phyloP scores from a whole-genome alignment of 2,113 vertebrate genomes.

The Sceloporus tristichus region DNA sequence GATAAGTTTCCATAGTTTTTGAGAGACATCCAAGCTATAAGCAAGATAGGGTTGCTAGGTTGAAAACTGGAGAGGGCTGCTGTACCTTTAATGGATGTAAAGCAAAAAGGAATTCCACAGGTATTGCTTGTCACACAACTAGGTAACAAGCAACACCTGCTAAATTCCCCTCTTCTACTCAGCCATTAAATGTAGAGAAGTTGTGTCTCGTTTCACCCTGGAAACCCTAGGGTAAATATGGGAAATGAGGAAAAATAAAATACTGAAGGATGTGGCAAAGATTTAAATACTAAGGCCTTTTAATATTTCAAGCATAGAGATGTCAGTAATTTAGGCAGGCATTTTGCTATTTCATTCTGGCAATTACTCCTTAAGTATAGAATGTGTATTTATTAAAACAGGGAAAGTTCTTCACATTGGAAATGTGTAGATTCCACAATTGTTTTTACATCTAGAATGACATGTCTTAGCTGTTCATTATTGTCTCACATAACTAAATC shows the following conservation, averaged over 20 bases:
- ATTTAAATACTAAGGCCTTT: background rate
- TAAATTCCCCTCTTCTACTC: too few relatives aligned
- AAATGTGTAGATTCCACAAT: conserved; percentile 23
- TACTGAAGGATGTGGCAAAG: background rate
- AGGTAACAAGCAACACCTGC: too few relatives aligned
- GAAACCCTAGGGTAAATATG: background rate
- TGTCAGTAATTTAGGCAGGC: conserved; percentile 55
- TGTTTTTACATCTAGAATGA: conserved; percentile 53
- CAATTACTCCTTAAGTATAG: conserved; percentile 47
- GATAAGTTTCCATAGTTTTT: background rate
- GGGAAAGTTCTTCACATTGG: conserved; percentile 34
- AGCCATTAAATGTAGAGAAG: too few relatives aligned
- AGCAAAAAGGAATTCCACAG: too few relatives aligned
- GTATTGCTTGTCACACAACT: too few relatives aligned
- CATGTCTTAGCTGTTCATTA: conserved; percentile 47
- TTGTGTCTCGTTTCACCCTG: too few relatives aligned
- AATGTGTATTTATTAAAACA: background rate
- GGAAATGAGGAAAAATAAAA: background rate
- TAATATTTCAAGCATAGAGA: conserved; percentile 48
- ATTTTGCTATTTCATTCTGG: background rate
- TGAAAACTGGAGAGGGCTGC: too few relatives aligned
- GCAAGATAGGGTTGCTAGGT: too few relatives aligned
- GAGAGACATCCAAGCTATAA: background rate
- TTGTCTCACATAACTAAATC: conserved; percentile 52
- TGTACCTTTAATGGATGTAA: too few relatives aligned